Evolutionary conservation across 2,888 invertebrate genomes (phyloP), one percentile per base, ranked within the genome.

Genomic region (Chrysina gloriosa): DNA sequence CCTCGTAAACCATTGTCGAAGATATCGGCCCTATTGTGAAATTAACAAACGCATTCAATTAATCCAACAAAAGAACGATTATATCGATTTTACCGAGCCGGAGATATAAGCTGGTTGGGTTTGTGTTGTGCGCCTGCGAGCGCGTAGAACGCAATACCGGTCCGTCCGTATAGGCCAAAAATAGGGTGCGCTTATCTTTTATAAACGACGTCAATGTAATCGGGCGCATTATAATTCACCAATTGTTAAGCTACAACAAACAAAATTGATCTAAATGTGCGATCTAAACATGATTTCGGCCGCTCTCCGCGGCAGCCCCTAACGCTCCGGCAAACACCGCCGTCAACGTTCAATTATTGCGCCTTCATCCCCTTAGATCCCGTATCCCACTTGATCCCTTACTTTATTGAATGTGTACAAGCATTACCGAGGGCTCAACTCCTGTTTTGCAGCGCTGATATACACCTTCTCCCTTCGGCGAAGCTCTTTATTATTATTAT

Each of bases 251-350:
- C 81, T 80, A 82, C 82, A 81, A 81, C 82, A 82, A 82, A 82
- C 82, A 81, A 79, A 82, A 82, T 82, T 82, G 82, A 82, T 82
- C 82, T 81, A 82, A 82, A 82, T 81, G 82, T 80, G 78, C 80
- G 80, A 82, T 82, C 82, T 82, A 82, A 82, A 82, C 81, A 81
- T 80, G 82, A 81, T 79, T 78, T 77, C 25, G 36, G 75, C 76
- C 79, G 78, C 78, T 70, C 77, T 73, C 31, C 48, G 9, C 34
- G 9, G 16, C 48, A 29, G 27, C 34, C 48, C 23, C 11, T 9
- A 9, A 9, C 29, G 19, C 25, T 42, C 39, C 9, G 16, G 23
- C 19, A 9, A 27, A 76, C 77, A 77, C 80, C 78, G 76, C 75
- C n/a, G 78, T 77, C 73, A 77, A 78, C 81, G 80, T 80, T 81